Evolutionary conservation across 2,888 invertebrate genomes (phyloP), one percentile per base, ranked within the genome.

Genomic region (Teinopalpus imperialis): DNA sequence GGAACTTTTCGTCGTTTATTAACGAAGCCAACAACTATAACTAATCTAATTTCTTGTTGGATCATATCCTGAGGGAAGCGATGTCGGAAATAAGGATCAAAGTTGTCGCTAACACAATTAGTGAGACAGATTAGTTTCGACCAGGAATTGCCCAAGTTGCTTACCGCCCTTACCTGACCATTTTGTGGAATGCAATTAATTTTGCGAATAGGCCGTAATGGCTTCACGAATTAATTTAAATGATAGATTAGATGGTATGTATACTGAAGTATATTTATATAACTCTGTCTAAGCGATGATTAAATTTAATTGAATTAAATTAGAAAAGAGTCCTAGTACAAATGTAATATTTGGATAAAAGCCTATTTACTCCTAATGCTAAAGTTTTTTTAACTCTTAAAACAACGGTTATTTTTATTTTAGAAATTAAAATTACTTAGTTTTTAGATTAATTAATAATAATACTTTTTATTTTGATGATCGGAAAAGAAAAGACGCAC

Each of bases 51-150:
- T 80, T 74, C 77, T 73, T 74, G 79, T 76, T 70, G 73, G 83
- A 75, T 85, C 79, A 83, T 85, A 85, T 80, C 86, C 86, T 71
- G 65, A 52, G 83, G 85, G 86, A 78, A 56, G 61, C 54, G 52
- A 44, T 56, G 62, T 54, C 54, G 54, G 64, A 56, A 58, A 63
- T 63, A 65, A 72, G 82, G 85, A 85, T 86, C 83, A 85, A 87
- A 88, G 81, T 88, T 87, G 83, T 85, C 81, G 63, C 74, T 87
- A 88, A 88, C 85, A 73, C 78, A 82, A 81, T 88, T 86, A 83
- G 70, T 66, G 73, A 74, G 76, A 78, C 69, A 74, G 82, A 87
- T 88, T 88, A 87, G 86, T 83, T 87, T 82, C 72, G 79, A 77
- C 66, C 81, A 81, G 74, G 61, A 75, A 66, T 63, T 68, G 62